A percentile compares a stretch with the other conserved stretches of the same genome.
These are phyloP conservation scores for Chaetoderma sp. DNA, from an alignment of 2,888 invertebrate species.

Conservation along the genomic window DNA sequence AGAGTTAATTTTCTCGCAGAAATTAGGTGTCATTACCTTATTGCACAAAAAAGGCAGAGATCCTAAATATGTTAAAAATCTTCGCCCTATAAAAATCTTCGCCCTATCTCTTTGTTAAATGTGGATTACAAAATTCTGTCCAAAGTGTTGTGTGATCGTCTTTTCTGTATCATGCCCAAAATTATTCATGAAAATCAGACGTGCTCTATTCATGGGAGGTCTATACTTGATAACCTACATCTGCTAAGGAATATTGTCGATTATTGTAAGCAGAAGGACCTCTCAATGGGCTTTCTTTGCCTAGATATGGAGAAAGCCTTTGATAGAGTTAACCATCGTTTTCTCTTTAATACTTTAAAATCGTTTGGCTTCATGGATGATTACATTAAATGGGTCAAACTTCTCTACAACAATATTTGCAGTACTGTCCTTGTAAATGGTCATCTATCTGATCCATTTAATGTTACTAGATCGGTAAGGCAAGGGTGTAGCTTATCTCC, in stretches of 20 bases:
- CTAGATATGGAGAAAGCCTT: constrained; percentile 46
- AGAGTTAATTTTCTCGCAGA: neutral
- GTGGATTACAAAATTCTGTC: constrained; percentile 41
- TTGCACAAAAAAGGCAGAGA: constrained; percentile 44
- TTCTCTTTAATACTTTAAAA: constrained; percentile 33
- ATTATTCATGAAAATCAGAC: constrained; percentile 39
- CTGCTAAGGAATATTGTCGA: constrained; percentile 34
- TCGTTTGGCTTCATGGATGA: constrained; percentile 36
- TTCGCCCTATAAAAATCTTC: too few species aligned
- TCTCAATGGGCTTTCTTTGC: constrained; percentile 30
- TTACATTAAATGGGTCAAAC: constrained; percentile 36
- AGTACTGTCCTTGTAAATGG: constrained; percentile 1
- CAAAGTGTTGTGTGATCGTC: constrained; percentile 33
- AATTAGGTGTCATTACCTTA: constrained; percentile 14
- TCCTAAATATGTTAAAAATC: too few species aligned
- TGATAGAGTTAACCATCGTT: constrained; percentile 40
- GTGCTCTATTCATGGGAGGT: constrained; percentile 37
- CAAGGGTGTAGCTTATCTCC: neutral
- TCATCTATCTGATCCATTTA: neutral
- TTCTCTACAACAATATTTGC: constrained; percentile 29
- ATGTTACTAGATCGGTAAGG: neutral
- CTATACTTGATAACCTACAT: constrained; percentile 41
- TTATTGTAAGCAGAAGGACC: constrained; percentile 35
- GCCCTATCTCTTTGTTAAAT: constrained; percentile 42
- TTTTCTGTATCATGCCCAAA: constrained; percentile 28